Evolutionary conservation across 2,888 invertebrate genomes (phyloP), one percentile per base, ranked within the genome.

Genomic region (Drepanosiphum platanoidis): DNA sequence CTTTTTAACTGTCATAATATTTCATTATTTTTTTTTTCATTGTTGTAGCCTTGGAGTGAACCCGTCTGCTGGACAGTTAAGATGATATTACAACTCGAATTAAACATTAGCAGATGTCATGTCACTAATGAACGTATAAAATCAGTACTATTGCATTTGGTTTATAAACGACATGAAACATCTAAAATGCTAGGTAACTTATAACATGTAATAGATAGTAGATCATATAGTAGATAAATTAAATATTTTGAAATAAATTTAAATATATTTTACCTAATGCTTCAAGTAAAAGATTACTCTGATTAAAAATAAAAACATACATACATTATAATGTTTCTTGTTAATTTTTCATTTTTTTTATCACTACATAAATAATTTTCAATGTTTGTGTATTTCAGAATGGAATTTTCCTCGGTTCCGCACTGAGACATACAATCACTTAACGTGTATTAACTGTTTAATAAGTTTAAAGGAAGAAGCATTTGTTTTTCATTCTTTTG

Each of bases 401-500:
- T 88, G 88, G 52, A 89, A 88, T 80, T 87, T 87, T 78, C 88
- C 88, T 27, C 84, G 88, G 58, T 86, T 93, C 1, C 91, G 91
- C 87, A 93, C 93, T 3, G 90, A 91, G 2, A 91, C 90, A 87
- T 91, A 92, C 87, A 90, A 91, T 87, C 90, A 91, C 86, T 90
- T 93, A 75, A 91, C 92, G 80, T 93, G 93, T 8, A 90, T 93
- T 68, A 91, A 92, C 52, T 93, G 93, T 87, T 90, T 94, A 88
- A 91, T 93, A 88, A 93, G 92, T 71, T 93, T 93, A 0, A 91
- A 91, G 42, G 93, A 93, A 88, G 94, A 94, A 89, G 95, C 94
- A 22, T 94, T 93, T 89, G 90, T 95, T 86, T 95, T 94, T 89
- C 93, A 94, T 88, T 93, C 94, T 66, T 87, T 88, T 34, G 87